These are phyloP conservation scores for Rhimphoctona megacephalus DNA, from an alignment of 2,888 invertebrate genomes.

Conservation along the genomic window DNA sequence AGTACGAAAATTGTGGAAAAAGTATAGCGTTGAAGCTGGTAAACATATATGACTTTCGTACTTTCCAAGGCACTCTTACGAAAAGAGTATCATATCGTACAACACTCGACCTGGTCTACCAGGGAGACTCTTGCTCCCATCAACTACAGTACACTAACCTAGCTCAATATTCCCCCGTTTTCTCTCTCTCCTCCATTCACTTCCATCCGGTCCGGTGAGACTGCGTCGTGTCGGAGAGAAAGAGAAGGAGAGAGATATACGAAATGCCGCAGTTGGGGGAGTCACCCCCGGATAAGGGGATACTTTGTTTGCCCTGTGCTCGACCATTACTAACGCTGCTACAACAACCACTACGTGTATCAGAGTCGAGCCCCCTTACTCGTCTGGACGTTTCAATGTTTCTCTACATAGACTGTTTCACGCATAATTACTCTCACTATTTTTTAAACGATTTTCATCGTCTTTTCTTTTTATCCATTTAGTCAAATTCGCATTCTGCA, in stretches of 20 bases:
- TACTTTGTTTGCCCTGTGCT: conserved; percentile 79
- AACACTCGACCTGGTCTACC: conserved; percentile 77
- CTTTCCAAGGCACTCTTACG: conserved; percentile 72
- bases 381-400: conserved; percentile 30
- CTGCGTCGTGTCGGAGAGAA: conserved; percentile 26
- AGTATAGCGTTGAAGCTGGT: conserved; percentile 44
- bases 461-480: background rate
- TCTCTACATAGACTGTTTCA: background rate
- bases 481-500: background rate
- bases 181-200: conserved; percentile 58
- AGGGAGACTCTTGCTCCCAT: conserved; percentile 49
- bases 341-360: conserved; percentile 69
- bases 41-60: conserved; percentile 63
- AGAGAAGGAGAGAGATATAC: conserved; percentile 4
- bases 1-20: conserved; percentile 39
- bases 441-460: background rate
- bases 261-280: conserved; percentile 28
- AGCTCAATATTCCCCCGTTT: conserved; percentile 74
- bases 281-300: conserved; percentile 71
- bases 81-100: conserved; percentile 79
- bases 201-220: conserved; percentile 51
- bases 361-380: conserved; percentile 64
- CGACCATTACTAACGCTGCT: conserved; percentile 77
- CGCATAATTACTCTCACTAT: background rate
- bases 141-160: conserved; percentile 74